Conservation (phyloP, 1,140 invertebrate species). For the Saccostrea cuccullata region DNA sequence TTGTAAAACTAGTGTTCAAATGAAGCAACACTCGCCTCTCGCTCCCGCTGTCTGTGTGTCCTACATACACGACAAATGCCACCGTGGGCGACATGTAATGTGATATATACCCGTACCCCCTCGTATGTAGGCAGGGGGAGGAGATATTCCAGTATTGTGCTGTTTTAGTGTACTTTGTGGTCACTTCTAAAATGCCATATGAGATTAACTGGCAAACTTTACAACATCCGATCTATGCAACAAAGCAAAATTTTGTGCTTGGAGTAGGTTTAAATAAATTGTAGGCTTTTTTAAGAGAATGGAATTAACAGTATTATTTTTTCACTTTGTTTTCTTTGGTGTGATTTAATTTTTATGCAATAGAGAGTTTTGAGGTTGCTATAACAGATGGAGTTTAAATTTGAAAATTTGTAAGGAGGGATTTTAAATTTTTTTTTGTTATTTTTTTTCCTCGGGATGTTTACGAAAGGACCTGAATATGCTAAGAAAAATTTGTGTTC, state of each 20-base stretch:
- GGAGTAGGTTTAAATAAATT: constrained; percentile 2
- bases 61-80: neutral
- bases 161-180: neutral
- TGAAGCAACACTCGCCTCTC: neutral
- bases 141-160: neutral
- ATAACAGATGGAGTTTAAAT: neutral
- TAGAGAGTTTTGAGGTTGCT: neutral
- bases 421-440: neutral
- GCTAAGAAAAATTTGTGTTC: neutral
- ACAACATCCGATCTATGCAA: neutral
- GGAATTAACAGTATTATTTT: constrained; percentile 29
- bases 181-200: neutral
- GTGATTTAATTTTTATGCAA: neutral
- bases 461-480: neutral
- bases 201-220: neutral
- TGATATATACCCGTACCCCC: neutral
- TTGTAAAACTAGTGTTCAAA: neutral
- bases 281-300: constrained; percentile 28
- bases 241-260: neutral
- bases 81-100: constrained; percentile 5
- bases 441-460: neutral
- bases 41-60: neutral
- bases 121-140: neutral
- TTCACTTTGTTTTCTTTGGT: neutral
- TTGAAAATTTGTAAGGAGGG: neutral